Conservation (phyloP, 2,797 vertebrate genomes). For the Danio kyathit region DNA sequence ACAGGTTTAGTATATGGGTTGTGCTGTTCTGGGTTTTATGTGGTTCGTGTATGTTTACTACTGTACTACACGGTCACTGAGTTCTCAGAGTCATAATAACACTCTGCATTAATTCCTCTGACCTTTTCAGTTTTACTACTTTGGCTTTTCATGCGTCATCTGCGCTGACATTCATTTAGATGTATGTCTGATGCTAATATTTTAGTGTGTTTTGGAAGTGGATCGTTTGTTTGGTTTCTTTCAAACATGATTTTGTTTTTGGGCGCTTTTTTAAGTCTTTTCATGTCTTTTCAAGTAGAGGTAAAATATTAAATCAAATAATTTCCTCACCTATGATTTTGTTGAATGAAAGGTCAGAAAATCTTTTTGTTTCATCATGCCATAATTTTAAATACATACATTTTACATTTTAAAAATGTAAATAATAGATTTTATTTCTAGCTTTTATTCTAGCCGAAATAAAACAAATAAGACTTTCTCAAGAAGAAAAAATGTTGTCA, state of each 20-base stretch:
- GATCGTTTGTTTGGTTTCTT: conserved; percentile 4
- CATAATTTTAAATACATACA: neutral
- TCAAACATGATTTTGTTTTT: neutral
- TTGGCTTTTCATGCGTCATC: neutral
- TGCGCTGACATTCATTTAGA: conserved; percentile 3
- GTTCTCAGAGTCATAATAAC: conserved; percentile 19
- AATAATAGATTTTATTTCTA: no score
- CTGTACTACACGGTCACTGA: conserved; percentile 2
- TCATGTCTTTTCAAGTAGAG: neutral
- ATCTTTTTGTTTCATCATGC: neutral
- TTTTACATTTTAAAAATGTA: no score
- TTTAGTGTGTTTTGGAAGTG: conserved; percentile 1
- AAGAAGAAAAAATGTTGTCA: no score
- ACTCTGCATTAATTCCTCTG: conserved; percentile 25
- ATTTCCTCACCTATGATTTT: neutral
- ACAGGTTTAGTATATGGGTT: conserved; percentile 29
- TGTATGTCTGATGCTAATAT: conserved; percentile 15
- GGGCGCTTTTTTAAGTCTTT: neutral
- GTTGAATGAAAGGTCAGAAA: neutral
- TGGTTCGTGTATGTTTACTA: conserved; percentile 30
- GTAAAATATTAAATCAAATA: neutral
- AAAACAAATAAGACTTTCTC: no score
- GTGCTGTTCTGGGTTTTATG: conserved; percentile 37
- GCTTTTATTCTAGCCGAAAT: no score
- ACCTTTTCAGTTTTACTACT: conserved; percentile 33